Evolutionary conservation across 2,113 vertebrate species (phyloP).

Genomic region (Tapirus terrestris): DNA sequence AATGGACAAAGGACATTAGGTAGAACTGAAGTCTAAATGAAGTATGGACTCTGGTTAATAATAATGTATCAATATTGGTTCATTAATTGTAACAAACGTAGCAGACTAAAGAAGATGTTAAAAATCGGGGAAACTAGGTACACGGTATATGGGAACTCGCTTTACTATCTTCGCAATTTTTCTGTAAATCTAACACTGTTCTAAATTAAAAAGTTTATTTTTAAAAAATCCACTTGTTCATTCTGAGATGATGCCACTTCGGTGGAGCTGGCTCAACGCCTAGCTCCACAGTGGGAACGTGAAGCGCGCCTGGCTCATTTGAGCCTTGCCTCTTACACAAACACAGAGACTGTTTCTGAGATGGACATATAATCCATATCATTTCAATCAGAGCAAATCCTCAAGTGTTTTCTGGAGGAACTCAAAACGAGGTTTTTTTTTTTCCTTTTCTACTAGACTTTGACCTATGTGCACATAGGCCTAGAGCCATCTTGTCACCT

Average conservation of each 20-base stretch:
- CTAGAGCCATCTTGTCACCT: background rate
- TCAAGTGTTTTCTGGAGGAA: background rate
- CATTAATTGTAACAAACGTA: background rate
- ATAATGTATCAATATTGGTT: background rate
- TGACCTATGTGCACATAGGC: background rate
- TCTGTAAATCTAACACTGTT: background rate
- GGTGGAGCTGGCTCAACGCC: background rate
- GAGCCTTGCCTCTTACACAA: background rate
- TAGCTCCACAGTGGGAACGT: background rate
- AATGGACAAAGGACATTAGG: background rate
- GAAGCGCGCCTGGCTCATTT: background rate
- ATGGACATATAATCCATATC: background rate
- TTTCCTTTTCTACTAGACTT: background rate
- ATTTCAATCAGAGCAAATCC: background rate
- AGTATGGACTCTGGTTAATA: background rate
- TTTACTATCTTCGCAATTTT: background rate
- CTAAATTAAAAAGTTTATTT: background rate
- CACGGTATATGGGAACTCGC: background rate
- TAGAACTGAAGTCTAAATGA: background rate
- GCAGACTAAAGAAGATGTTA: background rate
- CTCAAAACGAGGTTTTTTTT: background rate
- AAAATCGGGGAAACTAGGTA: background rate
- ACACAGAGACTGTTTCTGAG: background rate
- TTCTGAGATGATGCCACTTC: background rate
- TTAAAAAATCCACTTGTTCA: background rate